Percentiles rank a stretch among this genome's conserved stretches.
Evolutionary conservation across 1,140 invertebrate species (phyloP).

Genomic region (Aculops lycopersici): DNA sequence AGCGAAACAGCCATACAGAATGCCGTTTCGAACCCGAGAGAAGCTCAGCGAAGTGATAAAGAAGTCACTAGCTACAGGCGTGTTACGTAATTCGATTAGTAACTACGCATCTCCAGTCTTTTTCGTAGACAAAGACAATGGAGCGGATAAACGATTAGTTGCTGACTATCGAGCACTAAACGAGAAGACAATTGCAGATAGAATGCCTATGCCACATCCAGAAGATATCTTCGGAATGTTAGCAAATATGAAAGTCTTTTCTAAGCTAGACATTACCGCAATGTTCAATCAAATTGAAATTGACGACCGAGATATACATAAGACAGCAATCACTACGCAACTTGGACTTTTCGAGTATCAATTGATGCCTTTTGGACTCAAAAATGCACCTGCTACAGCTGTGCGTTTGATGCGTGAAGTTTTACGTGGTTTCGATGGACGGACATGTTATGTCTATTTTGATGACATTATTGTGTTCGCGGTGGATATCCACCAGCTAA

Average conservation of each 20-base stretch:
- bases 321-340: constrained; percentile 11
- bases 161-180: constrained; percentile 8
- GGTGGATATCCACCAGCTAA: constrained; percentile 9
- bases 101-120: constrained; percentile 18
- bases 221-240: constrained; percentile 7
- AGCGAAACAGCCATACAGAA: neutral
- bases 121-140: constrained; percentile 19
- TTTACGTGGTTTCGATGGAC: constrained; percentile 5
- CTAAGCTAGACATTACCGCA: constrained; percentile 6
- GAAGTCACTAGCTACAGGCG: constrained; percentile 13
- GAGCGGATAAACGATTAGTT: constrained; percentile 14
- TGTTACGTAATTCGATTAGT: constrained; percentile 14
- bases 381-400: constrained; percentile 3
- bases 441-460: constrained; percentile 8
- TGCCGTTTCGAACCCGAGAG: neutral
- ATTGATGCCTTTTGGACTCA: constrained; percentile 6
- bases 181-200: constrained; percentile 5
- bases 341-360: constrained; percentile 5
- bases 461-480: constrained; percentile 13
- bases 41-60: constrained; percentile 7
- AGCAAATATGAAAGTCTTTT: constrained; percentile 5
- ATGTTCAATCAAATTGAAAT: constrained; percentile 11
- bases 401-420: neutral
- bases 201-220: constrained; percentile 7
- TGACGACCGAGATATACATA: constrained; percentile 11